A percentile compares a stretch with the other conserved stretches of the same genome.
Evolutionary conservation across 2,888 invertebrate genomes (phyloP).

Genomic region (Chrysina gloriosa): DNA sequence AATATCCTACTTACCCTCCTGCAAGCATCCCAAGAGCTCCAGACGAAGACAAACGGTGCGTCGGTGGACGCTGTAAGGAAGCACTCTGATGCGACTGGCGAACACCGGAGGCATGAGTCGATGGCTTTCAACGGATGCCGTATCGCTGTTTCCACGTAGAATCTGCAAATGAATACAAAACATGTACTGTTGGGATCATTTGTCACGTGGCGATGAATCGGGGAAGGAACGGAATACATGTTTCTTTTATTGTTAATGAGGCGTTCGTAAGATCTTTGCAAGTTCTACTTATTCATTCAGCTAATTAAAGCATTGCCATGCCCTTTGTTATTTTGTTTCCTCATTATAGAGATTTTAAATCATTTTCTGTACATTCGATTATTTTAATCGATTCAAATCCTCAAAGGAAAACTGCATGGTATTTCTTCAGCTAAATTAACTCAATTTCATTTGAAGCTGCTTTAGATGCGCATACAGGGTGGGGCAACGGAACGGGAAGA

Average conservation of each 20-base stretch:
- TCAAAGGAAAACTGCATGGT: no score
- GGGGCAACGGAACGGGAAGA: no score
- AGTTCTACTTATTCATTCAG: slow-evolving; percentile 16
- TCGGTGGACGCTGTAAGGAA: slow-evolving; percentile 78
- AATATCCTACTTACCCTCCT: slow-evolving; percentile 69
- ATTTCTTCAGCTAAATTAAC: no score
- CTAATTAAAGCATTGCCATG: slow-evolving; percentile 12
- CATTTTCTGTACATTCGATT: neutral
- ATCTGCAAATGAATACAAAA: slow-evolving; percentile 68
- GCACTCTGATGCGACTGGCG: slow-evolving; percentile 76
- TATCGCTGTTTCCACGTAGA: slow-evolving; percentile 79
- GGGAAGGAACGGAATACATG: slow-evolving; percentile 9
- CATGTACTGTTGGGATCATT: slow-evolving; percentile 31
- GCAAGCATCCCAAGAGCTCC: slow-evolving; percentile 79
- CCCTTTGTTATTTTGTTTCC: no score
- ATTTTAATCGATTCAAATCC: no score
- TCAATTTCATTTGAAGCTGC: no score
- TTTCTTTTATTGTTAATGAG: slow-evolving; percentile 28
- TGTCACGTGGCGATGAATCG: slow-evolving; percentile 17
- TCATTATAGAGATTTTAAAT: no score
- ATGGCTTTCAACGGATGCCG: slow-evolving; percentile 75
- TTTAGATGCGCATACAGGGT: no score
- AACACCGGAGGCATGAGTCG: slow-evolving; percentile 77
- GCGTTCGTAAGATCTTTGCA: neutral
- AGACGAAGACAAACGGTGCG: slow-evolving; percentile 81